Percentiles rank a stretch among this genome's conserved stretches.
These are phyloP conservation scores for Coelopa pilipes DNA, from an alignment of 2,888 invertebrate genomes.

Conservation along the genomic window DNA sequence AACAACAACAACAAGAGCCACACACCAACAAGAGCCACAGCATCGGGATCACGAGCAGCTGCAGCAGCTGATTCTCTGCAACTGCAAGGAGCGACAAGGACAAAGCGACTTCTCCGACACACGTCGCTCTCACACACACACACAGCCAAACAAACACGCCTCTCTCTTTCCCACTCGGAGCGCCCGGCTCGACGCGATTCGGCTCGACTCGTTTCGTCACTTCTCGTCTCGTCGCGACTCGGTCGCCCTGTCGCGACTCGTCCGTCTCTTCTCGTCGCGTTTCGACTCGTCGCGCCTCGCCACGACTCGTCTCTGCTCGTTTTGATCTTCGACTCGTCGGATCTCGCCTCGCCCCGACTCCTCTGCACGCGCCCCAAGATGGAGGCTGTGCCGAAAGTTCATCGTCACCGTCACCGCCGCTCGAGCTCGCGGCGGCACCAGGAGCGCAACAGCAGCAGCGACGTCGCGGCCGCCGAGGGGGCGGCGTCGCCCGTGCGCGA, in stretches of 20 bases:
- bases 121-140: constrained; percentile 7
- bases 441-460: constrained; percentile 51
- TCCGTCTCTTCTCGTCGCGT: no score
- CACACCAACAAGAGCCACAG: background rate
- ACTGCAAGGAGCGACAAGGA: background rate
- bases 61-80: constrained; percentile 16
- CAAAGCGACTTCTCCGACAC: background rate
- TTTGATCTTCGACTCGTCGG: no score
- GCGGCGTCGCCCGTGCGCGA: constrained; percentile 43
- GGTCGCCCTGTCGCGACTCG: no score
- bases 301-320: no score
- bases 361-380: constrained; percentile 45
- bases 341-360: no score
- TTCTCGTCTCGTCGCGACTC: no score
- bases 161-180: background rate
- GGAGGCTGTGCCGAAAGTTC: constrained; percentile 66
- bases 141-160: background rate
- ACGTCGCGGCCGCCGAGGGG: constrained; percentile 45
- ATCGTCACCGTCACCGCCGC: constrained; percentile 65
- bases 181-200: no score
- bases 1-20: background rate
- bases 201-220: no score
- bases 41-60: background rate
- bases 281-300: no score
- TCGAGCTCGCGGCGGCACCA: constrained; percentile 60